Conservation (phyloP, 2,797 vertebrate species). For the Crax fasciolata region DNA sequence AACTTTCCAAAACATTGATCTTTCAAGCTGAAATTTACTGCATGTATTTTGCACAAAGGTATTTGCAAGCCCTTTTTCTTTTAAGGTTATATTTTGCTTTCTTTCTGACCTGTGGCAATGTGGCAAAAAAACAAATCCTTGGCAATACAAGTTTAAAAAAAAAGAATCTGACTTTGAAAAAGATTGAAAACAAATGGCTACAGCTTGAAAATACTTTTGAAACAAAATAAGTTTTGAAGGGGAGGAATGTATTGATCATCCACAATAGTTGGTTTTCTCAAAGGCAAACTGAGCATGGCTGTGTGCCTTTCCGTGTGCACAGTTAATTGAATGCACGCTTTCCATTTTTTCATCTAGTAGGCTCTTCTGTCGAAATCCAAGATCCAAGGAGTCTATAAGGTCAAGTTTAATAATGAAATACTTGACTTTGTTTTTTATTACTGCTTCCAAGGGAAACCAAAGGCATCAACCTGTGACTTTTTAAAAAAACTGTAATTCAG, state of each 20-base stretch:
- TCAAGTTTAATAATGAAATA: conserved; percentile 21
- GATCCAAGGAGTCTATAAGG: background rate
- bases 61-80: background rate
- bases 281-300: background rate
- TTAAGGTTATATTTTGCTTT: background rate
- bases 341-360: rapidly evolving
- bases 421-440: background rate
- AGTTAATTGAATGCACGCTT: background rate
- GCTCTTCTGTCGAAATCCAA: background rate
- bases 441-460: background rate
- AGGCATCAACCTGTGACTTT: background rate
- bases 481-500: background rate
- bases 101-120: background rate
- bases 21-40: conserved; percentile 24
- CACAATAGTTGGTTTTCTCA: background rate
- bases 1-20: conserved; percentile 13
- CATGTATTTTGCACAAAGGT: background rate
- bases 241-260: background rate
- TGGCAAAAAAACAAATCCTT: background rate
- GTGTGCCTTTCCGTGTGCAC: background rate
- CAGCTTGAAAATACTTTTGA: background rate
- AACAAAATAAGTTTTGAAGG: background rate
- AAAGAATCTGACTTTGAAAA: background rate
- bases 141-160: background rate
- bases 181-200: conserved; percentile 11